Percentiles rank a stretch among this genome's conserved stretches.
phyloP scores from a whole-genome alignment of 2,797 vertebrate species.

The Aeoliscus strigatus region DNA sequence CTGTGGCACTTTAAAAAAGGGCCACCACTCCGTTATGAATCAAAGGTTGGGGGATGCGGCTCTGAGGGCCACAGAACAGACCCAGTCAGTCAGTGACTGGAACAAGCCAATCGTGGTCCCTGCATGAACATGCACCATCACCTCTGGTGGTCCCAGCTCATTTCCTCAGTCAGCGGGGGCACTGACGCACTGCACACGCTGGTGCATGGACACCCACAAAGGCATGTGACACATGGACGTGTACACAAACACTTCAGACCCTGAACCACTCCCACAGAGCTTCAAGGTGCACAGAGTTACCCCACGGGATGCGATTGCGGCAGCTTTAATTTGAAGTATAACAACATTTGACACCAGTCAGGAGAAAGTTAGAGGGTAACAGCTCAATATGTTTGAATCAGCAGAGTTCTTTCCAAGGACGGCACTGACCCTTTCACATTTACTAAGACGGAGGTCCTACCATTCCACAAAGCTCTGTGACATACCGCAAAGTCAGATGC shows the following conservation, averaged over 20 bases:
- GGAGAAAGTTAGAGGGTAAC: slow-evolving; percentile 48
- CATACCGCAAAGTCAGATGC: slow-evolving; percentile 60
- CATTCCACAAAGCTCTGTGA: slow-evolving; percentile 37
- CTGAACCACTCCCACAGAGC: slow-evolving; percentile 43
- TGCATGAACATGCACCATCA: slow-evolving; percentile 63
- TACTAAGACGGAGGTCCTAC: slow-evolving; percentile 34
- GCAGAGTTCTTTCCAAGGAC: slow-evolving; percentile 51
- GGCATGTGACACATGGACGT: slow-evolving; percentile 53
- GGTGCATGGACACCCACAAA: slow-evolving; percentile 64
- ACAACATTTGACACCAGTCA: slow-evolving; percentile 41
- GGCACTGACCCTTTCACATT: slow-evolving; percentile 52
- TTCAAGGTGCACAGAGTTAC: slow-evolving; percentile 20
- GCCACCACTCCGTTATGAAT: slow-evolving; percentile 64
- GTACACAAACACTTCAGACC: slow-evolving; percentile 53
- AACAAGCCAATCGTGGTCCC: slow-evolving; percentile 54
- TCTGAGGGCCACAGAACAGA: slow-evolving; percentile 59
- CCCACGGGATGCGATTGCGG: slow-evolving; percentile 17
- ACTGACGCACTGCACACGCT: slow-evolving; percentile 48
- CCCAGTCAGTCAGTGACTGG: slow-evolving; percentile 60
- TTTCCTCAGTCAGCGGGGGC: slow-evolving; percentile 71
- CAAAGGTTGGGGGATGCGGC: slow-evolving; percentile 38
- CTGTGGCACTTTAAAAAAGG: slow-evolving; percentile 70
- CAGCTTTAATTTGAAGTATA: slow-evolving; percentile 47
- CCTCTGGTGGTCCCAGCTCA: slow-evolving; percentile 78
- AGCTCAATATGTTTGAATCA: slow-evolving; percentile 60